A percentile compares a stretch with the other conserved stretches of the same genome.
These are phyloP conservation scores for Acrocephalus scirpaceus DNA, from an alignment of 2,797 vertebrate genomes.

Conservation along the genomic window DNA sequence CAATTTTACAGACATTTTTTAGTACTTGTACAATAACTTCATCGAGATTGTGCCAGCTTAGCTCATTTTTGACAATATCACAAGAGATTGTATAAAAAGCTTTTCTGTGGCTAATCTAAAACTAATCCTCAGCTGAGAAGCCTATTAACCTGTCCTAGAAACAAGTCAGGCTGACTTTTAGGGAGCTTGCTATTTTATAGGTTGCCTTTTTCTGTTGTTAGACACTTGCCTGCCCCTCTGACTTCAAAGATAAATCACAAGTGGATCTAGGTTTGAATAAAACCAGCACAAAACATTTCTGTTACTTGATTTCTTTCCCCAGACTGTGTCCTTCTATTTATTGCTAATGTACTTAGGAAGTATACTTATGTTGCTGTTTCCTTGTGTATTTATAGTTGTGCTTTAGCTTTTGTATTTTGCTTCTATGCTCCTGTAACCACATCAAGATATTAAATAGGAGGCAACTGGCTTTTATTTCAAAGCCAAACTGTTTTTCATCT, in stretches of 20 bases:
- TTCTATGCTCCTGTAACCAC: neutral
- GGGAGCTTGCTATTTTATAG: neutral
- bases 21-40: neutral
- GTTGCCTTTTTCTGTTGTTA: neutral
- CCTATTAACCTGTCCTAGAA: constrained; percentile 33
- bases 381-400: neutral
- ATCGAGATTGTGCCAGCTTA: neutral
- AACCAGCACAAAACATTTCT: neutral
- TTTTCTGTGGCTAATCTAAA: constrained; percentile 51
- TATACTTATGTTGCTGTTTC: neutral
- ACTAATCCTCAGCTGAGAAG: constrained; percentile 11
- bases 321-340: neutral
- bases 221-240: neutral
- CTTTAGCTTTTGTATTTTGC: neutral
- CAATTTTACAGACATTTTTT: neutral
- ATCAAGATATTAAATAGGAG: neutral
- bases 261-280: neutral
- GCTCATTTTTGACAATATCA: constrained; percentile 27
- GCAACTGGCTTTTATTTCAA: constrained; percentile 4
- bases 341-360: neutral
- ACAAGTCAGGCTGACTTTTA: neutral
- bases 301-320: neutral
- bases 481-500: neutral
- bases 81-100: constrained; percentile 6
- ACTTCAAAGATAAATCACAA: neutral